phyloP scores from a whole-genome alignment of 2,113 vertebrate genomes.

The Notarius lentiginosus region DNA sequence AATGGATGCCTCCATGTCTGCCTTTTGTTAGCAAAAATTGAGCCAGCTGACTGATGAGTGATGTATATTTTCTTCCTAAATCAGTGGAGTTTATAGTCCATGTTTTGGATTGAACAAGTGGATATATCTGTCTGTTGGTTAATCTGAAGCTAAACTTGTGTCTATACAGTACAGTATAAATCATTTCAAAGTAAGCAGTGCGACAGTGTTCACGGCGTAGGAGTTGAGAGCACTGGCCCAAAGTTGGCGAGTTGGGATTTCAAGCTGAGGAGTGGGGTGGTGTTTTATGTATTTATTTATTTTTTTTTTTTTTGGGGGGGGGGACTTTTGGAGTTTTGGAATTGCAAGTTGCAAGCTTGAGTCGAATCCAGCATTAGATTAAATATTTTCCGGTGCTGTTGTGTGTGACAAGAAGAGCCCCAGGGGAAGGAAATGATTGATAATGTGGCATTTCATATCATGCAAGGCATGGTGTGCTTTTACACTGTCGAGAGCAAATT shows the following conservation, averaged over 20 bases:
- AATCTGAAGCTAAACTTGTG: not conserved
- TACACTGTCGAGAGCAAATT: not conserved
- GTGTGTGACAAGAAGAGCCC: not conserved
- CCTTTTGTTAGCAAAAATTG: not conserved
- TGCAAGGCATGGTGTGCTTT: not conserved
- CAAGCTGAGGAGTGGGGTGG: not conserved
- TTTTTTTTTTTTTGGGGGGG: no score
- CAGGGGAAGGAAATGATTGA: not conserved
- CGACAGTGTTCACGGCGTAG: not conserved
- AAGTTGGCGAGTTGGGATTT: not conserved
- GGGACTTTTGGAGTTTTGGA: not conserved
- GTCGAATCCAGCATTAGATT: not conserved
- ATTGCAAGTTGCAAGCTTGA: not conserved
- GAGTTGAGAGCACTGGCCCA: not conserved
- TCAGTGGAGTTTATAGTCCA: not conserved
- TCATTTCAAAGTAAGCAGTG: not conserved
- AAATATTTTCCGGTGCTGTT: not conserved
- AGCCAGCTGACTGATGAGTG: not conserved
- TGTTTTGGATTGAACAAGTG: not conserved
- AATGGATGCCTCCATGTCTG: no score
- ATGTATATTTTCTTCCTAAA: not conserved
- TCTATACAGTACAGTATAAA: not conserved
- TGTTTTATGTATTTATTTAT: not conserved
- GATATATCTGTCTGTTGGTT: not conserved
- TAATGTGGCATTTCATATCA: not conserved